Base-by-base conservation (phyloP, 2,113 vertebrate genomes). In the Syngnathus typhle region DNA sequence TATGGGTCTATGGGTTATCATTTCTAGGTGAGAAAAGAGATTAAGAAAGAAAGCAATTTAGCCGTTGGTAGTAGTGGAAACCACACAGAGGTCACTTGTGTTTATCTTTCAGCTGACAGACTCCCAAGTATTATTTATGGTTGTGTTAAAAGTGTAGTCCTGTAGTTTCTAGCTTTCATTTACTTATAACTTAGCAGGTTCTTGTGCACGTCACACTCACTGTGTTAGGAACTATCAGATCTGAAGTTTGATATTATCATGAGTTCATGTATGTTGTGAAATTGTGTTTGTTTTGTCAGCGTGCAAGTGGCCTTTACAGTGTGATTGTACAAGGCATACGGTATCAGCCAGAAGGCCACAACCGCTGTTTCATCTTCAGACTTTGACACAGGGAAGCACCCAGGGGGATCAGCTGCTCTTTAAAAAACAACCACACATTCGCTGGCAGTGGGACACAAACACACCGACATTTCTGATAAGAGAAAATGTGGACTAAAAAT, bases 351-450 rank as follows among this genome's bases (percentile, higher is more conserved):
- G 32, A 67, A 71, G 60, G 39, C 66, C 68, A 68, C 6, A 36
- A 16, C 66, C 60, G 64, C 19, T 16, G 19, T 27, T 36, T 65
- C 51, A 21, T 69, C 37, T 64, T 54, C 49, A 36, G 44, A 18
- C 51, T 61, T 41, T 41, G 11, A 79, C 13, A 78, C 9, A 0
- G n/a, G 63, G 59, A 73, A 46, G 9, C 27, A 56, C 77, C 60
- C 27, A 11, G 60, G 65, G 71, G 78, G 68, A 77, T 70, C 68
- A 23, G 60, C 47, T 74, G 67, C 69, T 65, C 66, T 78, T 64
- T 74, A 46, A 72, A 81, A 80, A 55, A 23, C 52, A 54, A 41
- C 11, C 54, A 15, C 71, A 70, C 60, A 58, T 7, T 27, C 3
- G 66, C 55, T 65, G 59, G 59, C 62, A 59, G 67, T 43, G 39